A percentile compares a stretch with the other conserved stretches of the same genome.
Evolutionary conservation across 2,113 vertebrate genomes (phyloP).

Genomic region (Aspidoscelis tigris): DNA sequence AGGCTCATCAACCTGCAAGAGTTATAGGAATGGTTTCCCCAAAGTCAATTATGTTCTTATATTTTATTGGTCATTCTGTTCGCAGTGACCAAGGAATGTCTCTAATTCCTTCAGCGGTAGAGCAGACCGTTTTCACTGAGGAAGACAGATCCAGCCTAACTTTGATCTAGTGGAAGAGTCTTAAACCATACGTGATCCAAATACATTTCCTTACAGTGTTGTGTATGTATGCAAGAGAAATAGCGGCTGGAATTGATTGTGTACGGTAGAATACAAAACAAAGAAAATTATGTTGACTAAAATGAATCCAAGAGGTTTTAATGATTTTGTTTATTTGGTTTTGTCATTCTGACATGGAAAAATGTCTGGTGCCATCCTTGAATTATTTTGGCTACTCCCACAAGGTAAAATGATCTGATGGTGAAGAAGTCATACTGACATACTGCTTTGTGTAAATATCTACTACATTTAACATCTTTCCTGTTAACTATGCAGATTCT

Average conservation of each 20-base stretch:
- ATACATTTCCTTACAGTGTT: background rate
- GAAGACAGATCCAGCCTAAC: too few relatives aligned
- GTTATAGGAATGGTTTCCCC: too few relatives aligned
- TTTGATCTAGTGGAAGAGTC: too few relatives aligned
- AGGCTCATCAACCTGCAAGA: too few relatives aligned
- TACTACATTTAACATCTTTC: background rate
- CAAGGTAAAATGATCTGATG: conserved; percentile 6
- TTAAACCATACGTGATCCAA: background rate
- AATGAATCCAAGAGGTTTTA: background rate
- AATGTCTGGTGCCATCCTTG: conserved; percentile 11
- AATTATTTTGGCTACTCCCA: conserved; percentile 3
- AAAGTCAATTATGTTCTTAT: too few relatives aligned
- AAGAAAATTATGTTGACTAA: background rate
- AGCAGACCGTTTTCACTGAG: too few relatives aligned
- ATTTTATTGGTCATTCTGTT: too few relatives aligned
- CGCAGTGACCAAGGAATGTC: too few relatives aligned
- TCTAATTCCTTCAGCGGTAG: too few relatives aligned
- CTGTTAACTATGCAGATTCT: background rate
- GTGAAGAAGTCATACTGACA: background rate
- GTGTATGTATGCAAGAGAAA: background rate
- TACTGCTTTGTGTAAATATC: background rate
- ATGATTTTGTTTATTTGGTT: background rate
- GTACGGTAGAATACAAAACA: background rate
- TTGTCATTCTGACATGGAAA: background rate
- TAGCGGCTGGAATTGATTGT: background rate